These are phyloP conservation scores for Cyanocitta stelleri DNA, from an alignment of 2,113 vertebrate genomes.

Conservation along the genomic window DNA sequence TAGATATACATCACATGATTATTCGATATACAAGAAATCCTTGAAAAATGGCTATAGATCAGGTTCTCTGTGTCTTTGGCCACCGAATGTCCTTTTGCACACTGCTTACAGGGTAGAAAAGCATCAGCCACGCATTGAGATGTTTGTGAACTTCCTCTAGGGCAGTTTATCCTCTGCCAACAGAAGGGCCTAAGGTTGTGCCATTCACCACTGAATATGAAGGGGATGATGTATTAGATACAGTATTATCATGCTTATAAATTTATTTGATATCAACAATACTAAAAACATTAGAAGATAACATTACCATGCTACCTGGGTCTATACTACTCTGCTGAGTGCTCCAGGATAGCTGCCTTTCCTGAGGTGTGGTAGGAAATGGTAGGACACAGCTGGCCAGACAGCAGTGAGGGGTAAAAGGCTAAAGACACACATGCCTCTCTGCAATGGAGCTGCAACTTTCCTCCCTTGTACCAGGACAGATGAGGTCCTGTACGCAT, in stretches of 20 bases:
- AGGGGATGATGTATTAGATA: too few relatives aligned
- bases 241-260: not conserved
- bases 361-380: not conserved
- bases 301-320: fast-evolving
- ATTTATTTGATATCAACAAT: not conserved
- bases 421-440: fast-evolving
- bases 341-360: not conserved
- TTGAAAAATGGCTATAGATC: not conserved
- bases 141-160: not conserved
- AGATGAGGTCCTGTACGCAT: not conserved
- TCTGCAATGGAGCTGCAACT: not conserved
- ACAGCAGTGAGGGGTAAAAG: not conserved
- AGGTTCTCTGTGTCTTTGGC: not conserved
- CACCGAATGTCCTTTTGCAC: not conserved
- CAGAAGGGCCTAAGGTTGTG: not conserved
- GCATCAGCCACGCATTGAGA: not conserved
- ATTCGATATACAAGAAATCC: not conserved
- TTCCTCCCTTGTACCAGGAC: not conserved
- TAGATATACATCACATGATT: not conserved
- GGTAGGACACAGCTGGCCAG: not conserved
- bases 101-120: not conserved
- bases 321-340: not conserved
- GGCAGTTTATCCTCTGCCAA: not conserved
- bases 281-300: not conserved
- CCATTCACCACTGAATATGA: not conserved